A percentile compares a stretch with the other conserved stretches of the same genome.
Conservation (phyloP, 37 sponge, comb jelly and placozoan species). For the Tethya wilhelma region DNA sequence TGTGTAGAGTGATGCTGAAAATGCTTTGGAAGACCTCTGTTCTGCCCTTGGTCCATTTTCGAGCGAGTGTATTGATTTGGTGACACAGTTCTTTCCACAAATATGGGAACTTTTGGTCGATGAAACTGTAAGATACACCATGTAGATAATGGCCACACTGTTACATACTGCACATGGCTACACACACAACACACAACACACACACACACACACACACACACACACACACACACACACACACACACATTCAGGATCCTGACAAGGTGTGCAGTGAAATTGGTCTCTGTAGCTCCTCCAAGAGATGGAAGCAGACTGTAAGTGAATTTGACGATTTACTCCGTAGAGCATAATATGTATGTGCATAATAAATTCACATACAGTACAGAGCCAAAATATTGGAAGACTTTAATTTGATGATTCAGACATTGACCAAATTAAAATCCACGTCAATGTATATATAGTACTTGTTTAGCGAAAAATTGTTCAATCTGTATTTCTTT, state of each 20-base stretch:
- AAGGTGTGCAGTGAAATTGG: not conserved
- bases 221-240: slow-evolving; percentile 16
- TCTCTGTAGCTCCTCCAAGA: not conserved
- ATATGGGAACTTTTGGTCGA: not conserved
- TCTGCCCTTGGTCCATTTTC: not conserved
- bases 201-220: slow-evolving; percentile 7
- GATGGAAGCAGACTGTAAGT: not conserved
- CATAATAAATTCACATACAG: too few relatives aligned
- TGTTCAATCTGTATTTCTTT: too few relatives aligned
- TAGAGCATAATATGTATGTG: too few relatives aligned
- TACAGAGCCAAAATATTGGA: too few relatives aligned
- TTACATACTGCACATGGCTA: too few relatives aligned
- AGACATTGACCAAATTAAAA: too few relatives aligned
- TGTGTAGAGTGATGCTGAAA: not conserved
- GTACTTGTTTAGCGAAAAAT: too few relatives aligned
- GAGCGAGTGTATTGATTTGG: not conserved
- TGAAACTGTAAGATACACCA: not conserved
- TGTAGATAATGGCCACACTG: too few relatives aligned
- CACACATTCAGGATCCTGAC: slow-evolving; percentile 2
- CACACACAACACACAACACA: too few relatives aligned
- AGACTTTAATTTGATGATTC: too few relatives aligned
- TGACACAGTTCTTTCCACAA: not conserved
- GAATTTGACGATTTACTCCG: too few relatives aligned
- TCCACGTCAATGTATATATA: too few relatives aligned
- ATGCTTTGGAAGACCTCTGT: not conserved